Base-by-base conservation (phyloP, 2,888 invertebrate species). In the Molanna angustata region DNA sequence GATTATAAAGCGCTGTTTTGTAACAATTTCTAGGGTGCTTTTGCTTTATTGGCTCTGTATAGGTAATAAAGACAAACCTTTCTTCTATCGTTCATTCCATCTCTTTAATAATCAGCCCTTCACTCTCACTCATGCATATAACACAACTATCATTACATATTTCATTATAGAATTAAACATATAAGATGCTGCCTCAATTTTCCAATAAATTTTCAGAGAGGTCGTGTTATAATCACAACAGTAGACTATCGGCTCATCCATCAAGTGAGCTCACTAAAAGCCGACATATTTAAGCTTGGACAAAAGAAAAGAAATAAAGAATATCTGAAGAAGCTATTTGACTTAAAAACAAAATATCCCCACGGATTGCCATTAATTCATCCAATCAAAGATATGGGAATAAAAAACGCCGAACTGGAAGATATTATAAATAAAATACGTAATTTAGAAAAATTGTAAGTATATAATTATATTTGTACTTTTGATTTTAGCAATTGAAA, bases 341-440 rank as follows among this genome's bases (percentile, higher is more conserved):
- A 95, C 72, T 93, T 96, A 0, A 86, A 91, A 64, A 90, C 88
- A 66, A 82, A 95, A 21, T 96, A 95, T 68, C 86, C 90, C 0
- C 84, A 88, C 37, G 91, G 90, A 0, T 82, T 94, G 0, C 98
- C 98, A 0, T 70, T 93, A 7, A 71, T 99, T 2, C 92, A 99
- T 73, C 98, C 99, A 1, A 80, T 97, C 18, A 86, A 86, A 49
- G 98, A 99, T 65, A 98, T 99, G 97, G 88, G 90, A 65, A 98
- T 99, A 49, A 86, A 85, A 52, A 93, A 94, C 31, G 69, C 81
- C 0, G 83, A 83, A 7, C 92, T 97, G 63, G 80, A 86, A 60
- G 84, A 86, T 35, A 80, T 93, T 49, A 85, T 94, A 0, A 83
- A 86, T 58, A 88, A 86, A 65, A 92, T 94, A 59, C 85, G 90